Evolutionary conservation across 2,797 vertebrate genomes (phyloP), one percentile per base, ranked within the genome.

Genomic region (Lutjanus argentimaculatus): DNA sequence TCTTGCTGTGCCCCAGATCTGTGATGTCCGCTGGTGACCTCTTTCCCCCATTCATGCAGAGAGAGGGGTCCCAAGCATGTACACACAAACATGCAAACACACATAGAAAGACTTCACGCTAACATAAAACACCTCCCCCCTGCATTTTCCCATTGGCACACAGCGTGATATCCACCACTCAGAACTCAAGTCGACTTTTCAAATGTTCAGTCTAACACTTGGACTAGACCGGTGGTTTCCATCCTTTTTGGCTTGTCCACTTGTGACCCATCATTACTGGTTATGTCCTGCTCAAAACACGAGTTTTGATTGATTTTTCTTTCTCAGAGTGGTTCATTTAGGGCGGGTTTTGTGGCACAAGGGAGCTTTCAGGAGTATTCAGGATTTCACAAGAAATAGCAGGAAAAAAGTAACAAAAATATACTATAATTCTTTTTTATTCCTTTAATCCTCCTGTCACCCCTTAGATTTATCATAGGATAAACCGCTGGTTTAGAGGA

Each of bases 1-100:
- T 53, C 52, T 62, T 2, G 21, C 67, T 71, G 68, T 73, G 77
- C 10, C 79, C 73, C 82, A 82, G 84, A 82, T 80, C 76, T 75
- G 49, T 13, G 42, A 57, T 65, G 64, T 62, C 74, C 25, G 16
- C 30, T 15, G 4, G 49, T 84, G 84, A 86, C 82, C 79, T 55
- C 53, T 19, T 59, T 55, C 30, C 63, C 10, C 2, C 69, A 43
- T 77, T 72, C 61, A 75, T 53, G 17, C 48, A 22, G 49, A 66
- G 51, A 66, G 40, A 79, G 62, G 10, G 59, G 55, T 61, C 51
- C 61, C 36, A 19, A 52, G 65, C 63, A 55, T 65, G 42, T 42
- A 0, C 52, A 66, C 67, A 68, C 56, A 63, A 64, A 81, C 64
- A 81, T 48, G 63, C 72, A 43, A 75, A 75, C 49, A 55, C 42